Base-by-base conservation (phyloP, 1,140 invertebrate genomes). In the Episyrphus balteatus region DNA sequence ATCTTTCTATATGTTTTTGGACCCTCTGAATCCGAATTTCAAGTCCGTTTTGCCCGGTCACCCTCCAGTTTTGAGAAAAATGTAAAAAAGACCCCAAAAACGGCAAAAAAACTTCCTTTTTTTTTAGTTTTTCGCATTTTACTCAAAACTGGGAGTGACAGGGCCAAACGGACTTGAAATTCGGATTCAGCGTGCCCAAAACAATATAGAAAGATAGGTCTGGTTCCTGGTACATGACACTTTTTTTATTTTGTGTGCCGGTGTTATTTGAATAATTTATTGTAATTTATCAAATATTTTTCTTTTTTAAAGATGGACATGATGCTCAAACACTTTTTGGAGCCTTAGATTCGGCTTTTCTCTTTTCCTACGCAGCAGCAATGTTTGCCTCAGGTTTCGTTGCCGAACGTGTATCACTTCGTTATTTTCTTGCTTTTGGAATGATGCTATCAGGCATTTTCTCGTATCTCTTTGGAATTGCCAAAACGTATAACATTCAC, bases 311-410 rank as follows among this genome's bases (percentile, higher is more conserved):
- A 93, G 89, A 93, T 75, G 80, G 77, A 26, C 62, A 68, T n/a
- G 79, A 87, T 68, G 82, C 86, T 5, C 75, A 82, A 46, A 78
- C 83, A n/a, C 69, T 96, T 14, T 76, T 97, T 21, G 92, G 92
- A 11, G 77, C 81, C 8, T 69, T 98, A 48, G 94, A 98, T 60
- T 92, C 89, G 0, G 80, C 89, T 6, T 98, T 94, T 71, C 74
- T 98, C 1, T 92, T 97, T 69, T 77, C 86, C 1, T 98, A 98
- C 70, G 93, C 93, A 1, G 73, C 80, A 52, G 86, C 89, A 42
- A 98, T 98, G 93, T 97, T 97, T 71, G 60, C 75, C 39, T 89
- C 73, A 71, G 93, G 93, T 6, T 83, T 95, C 58, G 72, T 97
- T 43, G 93, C 93, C 0, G 94, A 98, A 68, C 72, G 92, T 37